phyloP scores from a whole-genome alignment of 2,797 vertebrate species.

The Antrozous pallidus region DNA sequence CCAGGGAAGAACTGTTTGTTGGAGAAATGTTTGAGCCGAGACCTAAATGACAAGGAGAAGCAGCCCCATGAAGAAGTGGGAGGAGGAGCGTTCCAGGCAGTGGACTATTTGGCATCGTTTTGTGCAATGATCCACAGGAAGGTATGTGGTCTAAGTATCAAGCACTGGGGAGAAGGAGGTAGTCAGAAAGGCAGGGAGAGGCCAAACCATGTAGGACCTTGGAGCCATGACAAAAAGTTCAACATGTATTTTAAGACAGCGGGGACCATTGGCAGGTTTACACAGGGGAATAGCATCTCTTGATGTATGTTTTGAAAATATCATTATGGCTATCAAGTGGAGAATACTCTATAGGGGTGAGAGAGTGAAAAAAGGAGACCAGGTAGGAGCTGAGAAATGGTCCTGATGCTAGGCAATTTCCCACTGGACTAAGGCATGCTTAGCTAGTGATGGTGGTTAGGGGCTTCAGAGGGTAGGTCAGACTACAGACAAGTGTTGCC shows the following conservation, averaged over 20 bases:
- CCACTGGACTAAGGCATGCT: accelerated
- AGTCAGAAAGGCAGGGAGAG: background rate
- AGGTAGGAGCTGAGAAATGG: too few species aligned
- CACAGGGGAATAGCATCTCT: background rate
- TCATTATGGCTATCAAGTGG: background rate
- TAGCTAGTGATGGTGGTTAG: background rate
- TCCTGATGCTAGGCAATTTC: background rate
- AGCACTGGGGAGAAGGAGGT: background rate
- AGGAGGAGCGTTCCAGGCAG: background rate
- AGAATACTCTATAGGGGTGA: background rate
- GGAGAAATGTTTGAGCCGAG: background rate
- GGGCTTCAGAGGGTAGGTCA: background rate
- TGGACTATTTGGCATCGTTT: background rate
- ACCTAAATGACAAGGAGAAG: background rate
- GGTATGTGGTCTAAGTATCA: background rate
- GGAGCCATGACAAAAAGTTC: background rate
- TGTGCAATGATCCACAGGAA: background rate
- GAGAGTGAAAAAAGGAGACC: background rate
- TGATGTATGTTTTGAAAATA: background rate
- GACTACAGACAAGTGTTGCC: too few species aligned
- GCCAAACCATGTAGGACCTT: background rate
- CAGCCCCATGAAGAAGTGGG: background rate
- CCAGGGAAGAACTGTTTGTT: background rate
- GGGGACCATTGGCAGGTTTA: background rate
- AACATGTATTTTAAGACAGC: background rate